A percentile compares a stretch with the other conserved stretches of the same genome.
These are phyloP conservation scores for Villa cingulata DNA, from an alignment of 2,888 invertebrate species.

Conservation along the genomic window DNA sequence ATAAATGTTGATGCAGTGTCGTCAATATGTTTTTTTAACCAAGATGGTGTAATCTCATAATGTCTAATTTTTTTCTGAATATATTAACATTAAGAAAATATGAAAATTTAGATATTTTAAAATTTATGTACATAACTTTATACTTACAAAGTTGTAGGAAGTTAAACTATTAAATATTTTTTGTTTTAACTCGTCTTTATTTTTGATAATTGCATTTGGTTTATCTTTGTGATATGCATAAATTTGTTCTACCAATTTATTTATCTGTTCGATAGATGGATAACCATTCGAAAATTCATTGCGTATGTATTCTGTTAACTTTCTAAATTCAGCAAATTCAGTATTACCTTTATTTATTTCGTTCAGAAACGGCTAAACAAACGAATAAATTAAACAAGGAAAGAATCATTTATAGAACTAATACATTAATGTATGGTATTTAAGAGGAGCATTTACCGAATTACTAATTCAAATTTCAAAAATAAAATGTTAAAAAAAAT, in stretches of 20 bases:
- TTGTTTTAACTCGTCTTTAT: background rate
- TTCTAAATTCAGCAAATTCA: background rate
- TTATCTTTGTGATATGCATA: slow-evolving; percentile 5
- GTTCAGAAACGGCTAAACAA: background rate
- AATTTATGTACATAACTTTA: too few relatives aligned
- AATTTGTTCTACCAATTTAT: background rate
- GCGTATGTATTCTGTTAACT: slow-evolving; percentile 5
- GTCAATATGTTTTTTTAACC: slow-evolving; percentile 9
- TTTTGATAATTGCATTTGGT: background rate
- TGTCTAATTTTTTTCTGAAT: background rate
- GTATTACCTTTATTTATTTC: background rate
- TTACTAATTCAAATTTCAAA: too few relatives aligned
- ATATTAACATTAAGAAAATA: background rate
- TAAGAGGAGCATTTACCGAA: too few relatives aligned
- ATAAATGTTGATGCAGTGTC: slow-evolving; percentile 3
- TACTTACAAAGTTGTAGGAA: slow-evolving; percentile 9
- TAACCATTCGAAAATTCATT: slow-evolving; percentile 4
- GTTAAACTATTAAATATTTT: slow-evolving; percentile 1
- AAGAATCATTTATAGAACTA: too few relatives aligned
- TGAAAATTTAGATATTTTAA: background rate
- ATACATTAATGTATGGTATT: too few relatives aligned
- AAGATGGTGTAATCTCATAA: slow-evolving; percentile 1
- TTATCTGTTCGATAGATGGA: background rate
- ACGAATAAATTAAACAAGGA: background rate
- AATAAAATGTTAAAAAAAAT: too few relatives aligned